Evolutionary conservation across 2,888 invertebrate species (phyloP).

Genomic region (Cephus pygmeus): DNA sequence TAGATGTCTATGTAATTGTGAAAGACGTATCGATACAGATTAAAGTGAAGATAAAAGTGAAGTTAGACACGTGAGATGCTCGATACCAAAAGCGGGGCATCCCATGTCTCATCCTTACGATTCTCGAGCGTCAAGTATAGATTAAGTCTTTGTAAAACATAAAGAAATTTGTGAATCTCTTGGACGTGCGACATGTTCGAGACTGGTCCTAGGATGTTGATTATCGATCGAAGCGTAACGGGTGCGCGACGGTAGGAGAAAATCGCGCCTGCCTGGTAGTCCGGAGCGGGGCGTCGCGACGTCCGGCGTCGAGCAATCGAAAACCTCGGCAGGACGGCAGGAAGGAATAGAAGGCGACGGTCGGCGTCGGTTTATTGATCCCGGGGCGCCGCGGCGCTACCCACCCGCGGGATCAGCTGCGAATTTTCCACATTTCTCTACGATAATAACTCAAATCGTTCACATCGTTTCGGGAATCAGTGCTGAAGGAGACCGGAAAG

Average conservation of each 20-base stretch:
- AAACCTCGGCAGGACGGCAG: slow-evolving; percentile 45
- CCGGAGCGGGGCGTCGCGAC: slow-evolving; percentile 49
- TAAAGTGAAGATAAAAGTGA: not conserved
- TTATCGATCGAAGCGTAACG: slow-evolving; percentile 41
- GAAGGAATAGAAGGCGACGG: slow-evolving; percentile 58
- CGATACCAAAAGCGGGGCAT: too few relatives aligned
- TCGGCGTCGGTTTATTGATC: slow-evolving; percentile 64
- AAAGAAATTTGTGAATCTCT: not conserved
- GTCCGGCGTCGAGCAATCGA: slow-evolving; percentile 37
- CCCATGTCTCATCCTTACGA: not conserved
- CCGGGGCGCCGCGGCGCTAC: slow-evolving; percentile 65
- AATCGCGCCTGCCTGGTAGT: slow-evolving; percentile 43
- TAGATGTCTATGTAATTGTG: not conserved
- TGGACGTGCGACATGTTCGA: slow-evolving; percentile 28
- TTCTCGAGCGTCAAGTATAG: not conserved
- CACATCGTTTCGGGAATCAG: not conserved
- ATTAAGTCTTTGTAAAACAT: not conserved
- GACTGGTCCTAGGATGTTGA: slow-evolving; percentile 34
- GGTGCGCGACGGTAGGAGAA: slow-evolving; percentile 12
- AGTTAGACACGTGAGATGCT: not conserved
- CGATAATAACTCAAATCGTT: not conserved
- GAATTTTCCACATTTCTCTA: slow-evolving; percentile 28
- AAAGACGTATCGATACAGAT: not conserved
- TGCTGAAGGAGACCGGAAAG: not conserved
- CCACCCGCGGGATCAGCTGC: slow-evolving; percentile 61